Percentiles rank a stretch among this genome's conserved stretches.
phyloP scores from a whole-genome alignment of 2,888 invertebrate species.

The Agrilus biguttatus region DNA sequence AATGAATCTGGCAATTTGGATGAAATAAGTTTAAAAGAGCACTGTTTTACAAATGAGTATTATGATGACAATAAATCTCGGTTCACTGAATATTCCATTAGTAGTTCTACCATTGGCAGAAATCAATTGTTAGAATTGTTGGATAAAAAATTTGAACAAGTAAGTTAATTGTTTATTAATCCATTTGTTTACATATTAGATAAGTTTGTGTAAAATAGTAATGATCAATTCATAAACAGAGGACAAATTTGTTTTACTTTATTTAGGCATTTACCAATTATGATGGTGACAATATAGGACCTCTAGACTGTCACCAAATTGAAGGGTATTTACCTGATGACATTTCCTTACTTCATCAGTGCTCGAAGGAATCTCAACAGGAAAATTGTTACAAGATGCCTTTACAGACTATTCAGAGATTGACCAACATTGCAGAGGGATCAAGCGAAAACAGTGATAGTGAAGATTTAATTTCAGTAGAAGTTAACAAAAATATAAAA shows the following conservation, averaged over 20 bases:
- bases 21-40: constrained; percentile 32
- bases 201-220: not conserved
- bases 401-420: constrained; percentile 35
- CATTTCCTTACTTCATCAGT: constrained; percentile 54
- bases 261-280: constrained; percentile 62
- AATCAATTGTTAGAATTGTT: constrained; percentile 69
- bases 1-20: constrained; percentile 29
- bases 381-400: constrained; percentile 30
- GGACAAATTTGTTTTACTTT: constrained; percentile 1
- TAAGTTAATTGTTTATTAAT: constrained; percentile 22
- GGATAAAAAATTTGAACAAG: constrained; percentile 82
- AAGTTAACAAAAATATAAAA: constrained; percentile 50
- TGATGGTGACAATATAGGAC: constrained; percentile 79
- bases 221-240: not conserved
- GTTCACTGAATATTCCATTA: constrained; percentile 89
- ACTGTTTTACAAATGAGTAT: constrained; percentile 33
- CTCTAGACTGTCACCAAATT: constrained; percentile 81
- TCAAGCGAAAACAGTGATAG: constrained; percentile 32
- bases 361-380: constrained; percentile 53
- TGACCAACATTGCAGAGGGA: constrained; percentile 31
- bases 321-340: constrained; percentile 60
- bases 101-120: constrained; percentile 75
- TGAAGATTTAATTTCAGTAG: constrained; percentile 42
- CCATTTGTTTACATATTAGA: not conserved
- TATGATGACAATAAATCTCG: constrained; percentile 73